phyloP scores from a whole-genome alignment of 2,797 vertebrate genomes.

The Acestrorhynchus altus region DNA sequence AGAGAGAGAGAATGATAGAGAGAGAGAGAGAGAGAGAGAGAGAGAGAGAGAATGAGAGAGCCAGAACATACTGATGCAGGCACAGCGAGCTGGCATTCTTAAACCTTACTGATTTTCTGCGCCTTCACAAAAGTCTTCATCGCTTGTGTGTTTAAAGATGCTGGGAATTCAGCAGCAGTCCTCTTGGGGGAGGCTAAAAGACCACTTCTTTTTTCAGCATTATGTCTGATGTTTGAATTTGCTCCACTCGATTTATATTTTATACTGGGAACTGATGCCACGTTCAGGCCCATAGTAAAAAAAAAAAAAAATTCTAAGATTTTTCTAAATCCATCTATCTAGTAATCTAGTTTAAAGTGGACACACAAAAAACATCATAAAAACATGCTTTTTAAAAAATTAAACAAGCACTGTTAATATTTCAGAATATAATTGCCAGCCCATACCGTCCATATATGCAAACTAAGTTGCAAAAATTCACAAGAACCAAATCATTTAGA shows the following conservation, averaged over 20 bases:
- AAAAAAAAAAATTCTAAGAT: neutral
- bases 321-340: neutral
- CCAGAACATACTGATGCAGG: neutral
- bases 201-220: neutral
- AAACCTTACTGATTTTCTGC: neutral
- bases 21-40: neutral
- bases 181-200: neutral
- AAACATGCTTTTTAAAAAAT: too few species aligned
- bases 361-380: too few species aligned
- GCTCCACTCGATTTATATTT: neutral
- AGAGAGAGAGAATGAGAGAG: neutral
- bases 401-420: too few species aligned
- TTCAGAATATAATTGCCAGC: too few species aligned
- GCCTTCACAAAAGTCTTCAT: neutral
- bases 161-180: neutral
- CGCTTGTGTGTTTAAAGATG: neutral
- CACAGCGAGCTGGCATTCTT: conserved; percentile 2
- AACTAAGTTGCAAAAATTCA: too few species aligned
- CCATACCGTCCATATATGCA: too few species aligned
- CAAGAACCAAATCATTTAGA: too few species aligned
- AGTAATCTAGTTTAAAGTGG: neutral
- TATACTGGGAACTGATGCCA: neutral
- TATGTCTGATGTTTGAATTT: neutral
- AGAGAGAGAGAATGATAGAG: neutral
- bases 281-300: neutral